These are phyloP conservation scores for Melikaiella ostensackeni DNA, from an alignment of 2,888 invertebrate species.

Conservation along the genomic window DNA sequence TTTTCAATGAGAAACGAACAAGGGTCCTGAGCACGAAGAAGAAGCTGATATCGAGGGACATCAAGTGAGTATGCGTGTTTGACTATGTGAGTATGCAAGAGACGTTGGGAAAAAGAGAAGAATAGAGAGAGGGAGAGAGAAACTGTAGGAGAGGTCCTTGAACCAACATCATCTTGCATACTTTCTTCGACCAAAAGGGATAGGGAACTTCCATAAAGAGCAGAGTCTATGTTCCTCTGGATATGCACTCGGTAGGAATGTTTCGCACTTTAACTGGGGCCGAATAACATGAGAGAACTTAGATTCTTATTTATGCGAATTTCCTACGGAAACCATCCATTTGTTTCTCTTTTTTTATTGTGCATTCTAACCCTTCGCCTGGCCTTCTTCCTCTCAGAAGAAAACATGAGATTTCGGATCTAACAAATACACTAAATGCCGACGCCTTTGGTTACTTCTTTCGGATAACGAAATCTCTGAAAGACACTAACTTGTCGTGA, in stretches of 20 bases:
- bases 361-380: background rate
- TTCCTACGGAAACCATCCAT: background rate
- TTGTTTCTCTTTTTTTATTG: background rate
- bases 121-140: slow-evolving; percentile 30
- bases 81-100: slow-evolving; percentile 4
- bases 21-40: slow-evolving; percentile 23
- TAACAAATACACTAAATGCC: too few species aligned
- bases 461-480: too few species aligned
- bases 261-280: slow-evolving; percentile 5
- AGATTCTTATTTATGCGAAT: background rate
- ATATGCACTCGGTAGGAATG: slow-evolving; percentile 24
- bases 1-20: slow-evolving; percentile 46
- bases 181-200: slow-evolving; percentile 32
- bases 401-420: background rate
- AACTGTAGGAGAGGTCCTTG: slow-evolving; percentile 31
- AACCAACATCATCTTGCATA: slow-evolving; percentile 33
- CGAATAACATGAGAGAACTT: background rate
- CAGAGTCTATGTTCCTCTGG: slow-evolving; percentile 10
- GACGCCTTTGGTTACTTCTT: too few species aligned
- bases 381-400: background rate
- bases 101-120: slow-evolving; percentile 15
- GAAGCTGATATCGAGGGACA: slow-evolving; percentile 15
- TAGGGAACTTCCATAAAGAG: slow-evolving; percentile 30
- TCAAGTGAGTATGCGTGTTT: background rate
- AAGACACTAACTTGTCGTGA: too few species aligned